Evolutionary conservation across 1,140 invertebrate genomes (phyloP), one percentile per base, ranked within the genome.

Genomic region (Contarinia nasturtii): DNA sequence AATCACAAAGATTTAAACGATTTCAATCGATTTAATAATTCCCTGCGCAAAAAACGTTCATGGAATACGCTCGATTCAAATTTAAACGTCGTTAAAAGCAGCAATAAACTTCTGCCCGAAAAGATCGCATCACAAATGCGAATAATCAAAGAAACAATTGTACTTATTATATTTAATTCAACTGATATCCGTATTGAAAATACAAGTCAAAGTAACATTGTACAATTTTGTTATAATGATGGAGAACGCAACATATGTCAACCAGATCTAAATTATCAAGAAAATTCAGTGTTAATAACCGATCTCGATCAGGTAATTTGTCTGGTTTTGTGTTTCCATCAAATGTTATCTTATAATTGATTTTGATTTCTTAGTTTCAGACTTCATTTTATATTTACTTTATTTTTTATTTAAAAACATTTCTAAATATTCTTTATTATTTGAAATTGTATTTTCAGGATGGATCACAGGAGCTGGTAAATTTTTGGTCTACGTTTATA

Each of bases 161-260:
- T 82, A 1, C 65, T 86, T n/a, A 73, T 85, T 17, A 74, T 78
- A 10, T 80, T 83, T 56, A 80, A 82, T 59, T 73, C 75, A 44
- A 72, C 76, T 14, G 74, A 81, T 51, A 72, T 76, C 4, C 74
- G 77, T 52, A 73, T 76, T 52, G 77, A 82, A 40, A 83, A 86
- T 58, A 73, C 77, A 2, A 83, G 78, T 58, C 75, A 80, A 55
- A 80, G 70, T 36, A 74, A 82, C 51, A 72, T 86, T 19, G 64
- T 74, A 2, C 80, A 84, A 54, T 69, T 85, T 41, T 86, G 82
- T 63, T 64, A 63, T 0, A 58, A 61, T 17, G 68, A 69, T 20
- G 57, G 63, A 44, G 61, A 66, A n/a, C 62, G 74, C 45, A 54
- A 68, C 8, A 55, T 67, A 10, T 86, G 82, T 59, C 82, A 85